These are phyloP conservation scores for Tragelaphus scriptus DNA, from an alignment of 2,113 vertebrate genomes.

Conservation along the genomic window DNA sequence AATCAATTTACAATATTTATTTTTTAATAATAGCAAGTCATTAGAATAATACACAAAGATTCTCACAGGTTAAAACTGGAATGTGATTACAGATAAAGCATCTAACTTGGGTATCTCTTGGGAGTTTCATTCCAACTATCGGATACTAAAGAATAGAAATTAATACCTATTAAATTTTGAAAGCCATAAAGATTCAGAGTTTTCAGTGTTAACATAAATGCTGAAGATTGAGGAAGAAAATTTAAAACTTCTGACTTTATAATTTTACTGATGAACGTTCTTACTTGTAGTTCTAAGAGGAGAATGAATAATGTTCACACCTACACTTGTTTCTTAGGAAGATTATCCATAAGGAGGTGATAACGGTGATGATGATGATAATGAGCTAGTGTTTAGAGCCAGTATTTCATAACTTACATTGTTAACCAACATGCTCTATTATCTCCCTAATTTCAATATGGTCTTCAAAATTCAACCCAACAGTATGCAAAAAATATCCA, in stretches of 20 bases:
- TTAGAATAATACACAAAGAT: background rate
- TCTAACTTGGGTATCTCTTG: background rate
- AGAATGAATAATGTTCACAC: background rate
- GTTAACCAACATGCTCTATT: background rate
- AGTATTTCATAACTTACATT: background rate
- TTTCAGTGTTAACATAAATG: background rate
- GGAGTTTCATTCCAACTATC: background rate
- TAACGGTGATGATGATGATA: background rate
- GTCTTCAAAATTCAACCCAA: background rate
- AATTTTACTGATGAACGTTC: background rate
- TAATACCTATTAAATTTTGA: background rate
- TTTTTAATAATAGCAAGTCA: background rate
- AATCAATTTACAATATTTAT: background rate
- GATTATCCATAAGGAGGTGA: background rate
- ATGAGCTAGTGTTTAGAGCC: background rate
- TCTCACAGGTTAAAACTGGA: background rate
- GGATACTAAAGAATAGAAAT: background rate
- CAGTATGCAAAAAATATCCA: background rate
- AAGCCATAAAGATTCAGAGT: background rate
- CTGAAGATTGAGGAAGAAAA: background rate
- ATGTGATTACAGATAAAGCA: background rate
- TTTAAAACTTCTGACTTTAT: background rate
- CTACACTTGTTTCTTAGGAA: background rate
- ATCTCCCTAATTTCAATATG: background rate
- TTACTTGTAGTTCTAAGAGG: background rate